Percentiles rank a stretch among this genome's conserved stretches.
Evolutionary conservation across 2,113 vertebrate species (phyloP).

Genomic region (Phoenicopterus ruber): DNA sequence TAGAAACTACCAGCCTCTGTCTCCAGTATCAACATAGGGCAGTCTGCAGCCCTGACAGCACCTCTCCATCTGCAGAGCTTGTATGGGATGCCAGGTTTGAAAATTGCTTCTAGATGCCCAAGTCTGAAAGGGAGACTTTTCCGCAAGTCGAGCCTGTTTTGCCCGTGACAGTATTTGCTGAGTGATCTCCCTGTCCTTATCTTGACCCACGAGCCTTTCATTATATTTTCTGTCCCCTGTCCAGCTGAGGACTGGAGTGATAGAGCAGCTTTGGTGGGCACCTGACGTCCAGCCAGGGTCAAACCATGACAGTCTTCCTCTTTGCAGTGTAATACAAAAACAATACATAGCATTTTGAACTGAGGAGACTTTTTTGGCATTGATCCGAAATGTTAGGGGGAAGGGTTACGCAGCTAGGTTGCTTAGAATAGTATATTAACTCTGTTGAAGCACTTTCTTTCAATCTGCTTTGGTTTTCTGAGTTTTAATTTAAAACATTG

Average conservation of each 20-base stretch:
- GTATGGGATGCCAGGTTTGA: neutral
- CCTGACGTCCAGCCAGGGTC: too few relatives aligned
- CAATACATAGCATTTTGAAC: neutral
- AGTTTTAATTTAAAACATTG: neutral
- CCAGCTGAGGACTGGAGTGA: too few relatives aligned
- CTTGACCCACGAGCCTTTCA: too few relatives aligned
- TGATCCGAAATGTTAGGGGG: neutral
- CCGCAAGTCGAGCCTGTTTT: too few relatives aligned
- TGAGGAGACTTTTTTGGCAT: neutral
- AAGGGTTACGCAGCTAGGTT: neutral
- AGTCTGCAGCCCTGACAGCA: neutral
- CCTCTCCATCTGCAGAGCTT: neutral
- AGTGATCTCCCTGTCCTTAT: too few relatives aligned
- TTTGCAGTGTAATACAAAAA: neutral
- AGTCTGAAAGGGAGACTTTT: neutral
- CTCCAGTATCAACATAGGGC: neutral
- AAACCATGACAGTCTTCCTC: too few relatives aligned
- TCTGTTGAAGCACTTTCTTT: neutral
- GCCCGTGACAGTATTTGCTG: too few relatives aligned
- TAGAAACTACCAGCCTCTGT: neutral
- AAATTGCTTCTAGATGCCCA: neutral
- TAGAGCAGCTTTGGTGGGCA: too few relatives aligned
- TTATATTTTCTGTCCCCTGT: too few relatives aligned
- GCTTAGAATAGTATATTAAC: neutral
- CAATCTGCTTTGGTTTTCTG: neutral